These are phyloP conservation scores for Stenurella melanura DNA, from an alignment of 2,888 invertebrate species.

Conservation along the genomic window DNA sequence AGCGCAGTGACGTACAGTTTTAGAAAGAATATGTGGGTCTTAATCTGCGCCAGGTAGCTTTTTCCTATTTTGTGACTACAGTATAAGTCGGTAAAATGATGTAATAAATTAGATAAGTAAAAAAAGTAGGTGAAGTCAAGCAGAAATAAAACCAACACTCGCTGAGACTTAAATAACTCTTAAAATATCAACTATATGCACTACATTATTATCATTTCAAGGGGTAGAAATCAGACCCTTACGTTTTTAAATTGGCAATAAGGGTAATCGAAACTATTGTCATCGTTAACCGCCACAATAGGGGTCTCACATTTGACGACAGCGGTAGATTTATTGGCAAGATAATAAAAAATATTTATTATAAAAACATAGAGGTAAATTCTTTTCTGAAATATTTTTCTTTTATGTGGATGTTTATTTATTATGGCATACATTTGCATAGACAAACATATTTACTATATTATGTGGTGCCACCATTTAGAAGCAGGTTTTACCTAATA, in stretches of 20 bases:
- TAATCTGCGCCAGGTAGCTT: too few species aligned
- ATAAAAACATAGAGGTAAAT: not conserved
- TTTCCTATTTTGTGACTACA: too few species aligned
- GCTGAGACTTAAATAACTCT: conserved; percentile 12
- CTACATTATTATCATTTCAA: conserved; percentile 26
- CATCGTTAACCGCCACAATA: conserved; percentile 15
- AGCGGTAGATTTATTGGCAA: conserved; percentile 29
- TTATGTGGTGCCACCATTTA: too few species aligned
- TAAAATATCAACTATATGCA: conserved; percentile 18
- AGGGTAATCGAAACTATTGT: conserved; percentile 44
- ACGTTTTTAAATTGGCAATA: conserved; percentile 37
- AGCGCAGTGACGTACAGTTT: too few species aligned
- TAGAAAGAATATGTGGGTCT: too few species aligned
- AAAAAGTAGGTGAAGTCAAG: too few species aligned
- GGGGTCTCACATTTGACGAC: conserved; percentile 30
- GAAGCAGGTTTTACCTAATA: too few species aligned
- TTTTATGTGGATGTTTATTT: not conserved
- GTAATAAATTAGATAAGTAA: too few species aligned
- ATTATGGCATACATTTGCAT: too few species aligned
- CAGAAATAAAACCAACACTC: conserved; percentile 13
- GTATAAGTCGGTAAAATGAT: too few species aligned
- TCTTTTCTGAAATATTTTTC: not conserved
- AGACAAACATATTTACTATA: too few species aligned
- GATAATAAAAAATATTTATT: conserved; percentile 6
- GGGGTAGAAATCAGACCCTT: conserved; percentile 32